Evolutionary conservation across 2,113 vertebrate species (phyloP), one percentile per base, ranked within the genome.

Genomic region (Acrocephalus kingi): DNA sequence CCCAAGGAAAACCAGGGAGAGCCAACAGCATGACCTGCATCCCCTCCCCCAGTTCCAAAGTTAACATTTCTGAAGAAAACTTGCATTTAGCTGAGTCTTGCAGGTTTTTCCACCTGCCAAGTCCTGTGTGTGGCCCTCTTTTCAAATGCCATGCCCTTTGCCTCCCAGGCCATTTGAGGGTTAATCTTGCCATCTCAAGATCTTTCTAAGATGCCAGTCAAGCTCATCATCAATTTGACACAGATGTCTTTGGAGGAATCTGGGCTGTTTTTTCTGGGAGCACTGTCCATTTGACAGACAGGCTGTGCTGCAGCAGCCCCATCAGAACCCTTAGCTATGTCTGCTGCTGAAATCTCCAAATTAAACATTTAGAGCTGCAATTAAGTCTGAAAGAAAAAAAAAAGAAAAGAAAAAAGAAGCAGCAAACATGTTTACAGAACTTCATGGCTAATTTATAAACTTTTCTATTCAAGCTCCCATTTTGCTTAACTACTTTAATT

Each of bases 381-480:
- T 98, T 98, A 98, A 97, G 97, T 94, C 15, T 33, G 5, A 68
- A 96, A 95, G 64, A 84, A 81, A 49, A n/a, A 52, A 15, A 39
- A 39, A 93, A 81, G 43, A n/a, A 52, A 15, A 39, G 37, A 93
- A 14, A 31, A 31, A 89, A 33, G 21, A 48, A 10, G 30, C 87
- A 94, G 91, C 82, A 97, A 97, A 96, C 61, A 69, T 93, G 87
- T 98, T 98, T 98, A 97, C 92, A 96, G 94, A 96, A 87, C 91
- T 94, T 98, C 97, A 97, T 97, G 96, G 97, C 91, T 98, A 98
- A 98, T 98, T 98, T 96, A 98, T 97, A 97, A 98, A 96, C 73
- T 91, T 73, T 90, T 89, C 54, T 59, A 80, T 84, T 84, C 84
- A 73, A 87, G 89, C 75, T 76, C 73, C 73, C 75, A 17, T 94